Evolutionary conservation across 2,113 vertebrate genomes (phyloP).

Genomic region (Microcebus griseorufus): DNA sequence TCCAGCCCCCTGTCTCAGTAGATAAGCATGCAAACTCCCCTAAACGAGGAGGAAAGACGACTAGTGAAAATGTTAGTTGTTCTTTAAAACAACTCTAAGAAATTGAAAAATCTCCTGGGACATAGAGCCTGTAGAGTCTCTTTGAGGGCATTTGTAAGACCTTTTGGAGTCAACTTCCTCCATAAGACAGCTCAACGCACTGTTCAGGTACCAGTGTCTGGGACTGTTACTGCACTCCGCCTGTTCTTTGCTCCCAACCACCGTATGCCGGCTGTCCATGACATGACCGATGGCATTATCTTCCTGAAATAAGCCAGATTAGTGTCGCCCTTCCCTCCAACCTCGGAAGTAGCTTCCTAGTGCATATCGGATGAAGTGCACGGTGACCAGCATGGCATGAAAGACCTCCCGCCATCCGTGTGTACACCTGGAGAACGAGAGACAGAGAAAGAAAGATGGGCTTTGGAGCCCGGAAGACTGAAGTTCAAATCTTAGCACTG

Average conservation of each 20-base stretch:
- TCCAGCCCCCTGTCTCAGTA: too few relatives aligned
- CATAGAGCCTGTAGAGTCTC: too few relatives aligned
- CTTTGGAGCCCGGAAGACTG: neutral
- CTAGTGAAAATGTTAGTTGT: too few relatives aligned
- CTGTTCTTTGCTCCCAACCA: neutral
- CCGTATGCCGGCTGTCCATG: neutral
- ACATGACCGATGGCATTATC: too few relatives aligned
- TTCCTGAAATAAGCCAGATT: neutral
- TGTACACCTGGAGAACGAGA: accelerated
- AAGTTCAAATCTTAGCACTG: neutral
- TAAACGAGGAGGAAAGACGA: too few relatives aligned
- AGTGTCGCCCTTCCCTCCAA: accelerated
- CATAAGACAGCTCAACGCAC: accelerated
- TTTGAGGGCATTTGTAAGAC: neutral
- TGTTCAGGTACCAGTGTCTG: too few relatives aligned
- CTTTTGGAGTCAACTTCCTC: too few relatives aligned
- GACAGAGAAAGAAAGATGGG: neutral
- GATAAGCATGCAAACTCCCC: too few relatives aligned
- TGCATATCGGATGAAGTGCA: accelerated
- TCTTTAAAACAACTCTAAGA: too few relatives aligned
- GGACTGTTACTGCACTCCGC: accelerated
- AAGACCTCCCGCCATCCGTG: accelerated
- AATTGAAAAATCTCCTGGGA: neutral
- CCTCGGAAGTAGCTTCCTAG: neutral
- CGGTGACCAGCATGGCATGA: accelerated